Base-by-base conservation (phyloP, 1,140 invertebrate species). In the Reticulitermes speratus region DNA sequence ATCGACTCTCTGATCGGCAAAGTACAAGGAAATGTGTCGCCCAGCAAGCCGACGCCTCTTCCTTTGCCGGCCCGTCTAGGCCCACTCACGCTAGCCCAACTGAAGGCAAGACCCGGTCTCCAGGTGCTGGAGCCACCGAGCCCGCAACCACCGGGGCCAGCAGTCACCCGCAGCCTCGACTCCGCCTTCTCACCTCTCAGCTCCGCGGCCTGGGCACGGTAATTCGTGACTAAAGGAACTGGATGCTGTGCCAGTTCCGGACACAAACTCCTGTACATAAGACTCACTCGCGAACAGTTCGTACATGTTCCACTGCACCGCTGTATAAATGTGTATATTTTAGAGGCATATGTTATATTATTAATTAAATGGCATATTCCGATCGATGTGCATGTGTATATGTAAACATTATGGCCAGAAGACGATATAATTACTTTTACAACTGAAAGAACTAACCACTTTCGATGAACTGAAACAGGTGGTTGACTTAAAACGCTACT, bases 1-100 rank as follows among this genome's bases (percentile, higher is more conserved):
- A 93, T 92, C 88, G 92, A 93, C 87, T 91, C 92, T 0, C 89
- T 93, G 11, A 93, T 93, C 86, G 92, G 92, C 32, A 92, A 92
- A 87, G 90, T 91, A 52, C 30, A 32, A 6, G 83, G 44, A 7
- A 82, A 44, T 87, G 88, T 25, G 91, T 90, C 16, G 75, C 91
- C n/a, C 86, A 45, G 38, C 82, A 38, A 65, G n/a, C 86, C 85
- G 44, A 45, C 75, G 44, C 83, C 84, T 23, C 83, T 59, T 30
- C 82, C 81, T 16, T 12, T 45, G 38, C 44, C 48, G 45, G 83
- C 85, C 25, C 30, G 55, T 23, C 81, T n/a, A 2, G 65, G 55
- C 9, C 44, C 84, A 48, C 32, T 30, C 23, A 25, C 38, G 85
- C n/a, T 32, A 11, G 85, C 85, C 55, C 44, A 75, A 25, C 25